These are phyloP conservation scores for Circaetus cinerascens DNA, from an alignment of 2,113 vertebrate genomes.

Conservation along the genomic window DNA sequence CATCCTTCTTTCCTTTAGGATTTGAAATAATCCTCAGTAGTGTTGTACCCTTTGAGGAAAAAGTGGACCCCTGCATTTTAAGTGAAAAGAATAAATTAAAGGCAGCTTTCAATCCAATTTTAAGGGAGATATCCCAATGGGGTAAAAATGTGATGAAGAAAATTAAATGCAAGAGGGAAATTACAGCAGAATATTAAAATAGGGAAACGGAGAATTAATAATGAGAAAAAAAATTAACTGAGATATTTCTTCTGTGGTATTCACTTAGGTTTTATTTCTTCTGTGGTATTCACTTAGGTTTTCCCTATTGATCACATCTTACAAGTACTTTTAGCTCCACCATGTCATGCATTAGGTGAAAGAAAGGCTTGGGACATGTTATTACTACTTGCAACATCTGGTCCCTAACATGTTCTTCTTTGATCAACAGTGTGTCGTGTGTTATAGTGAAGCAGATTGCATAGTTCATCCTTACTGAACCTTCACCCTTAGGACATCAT, in stretches of 20 bases:
- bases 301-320: conserved; percentile 22
- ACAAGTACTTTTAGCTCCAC: neutral
- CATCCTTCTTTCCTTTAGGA: neutral
- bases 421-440: conserved; percentile 31
- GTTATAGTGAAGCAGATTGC: conserved; percentile 32
- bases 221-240: neutral
- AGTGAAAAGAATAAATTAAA: conserved; percentile 33
- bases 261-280: neutral
- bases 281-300: neutral
- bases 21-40: conserved; percentile 5
- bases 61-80: neutral
- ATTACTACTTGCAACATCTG: conserved; percentile 54
- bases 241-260: neutral
- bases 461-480: conserved; percentile 50
- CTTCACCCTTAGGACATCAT: conserved; percentile 34
- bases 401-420: conserved; percentile 17
- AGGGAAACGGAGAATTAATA: neutral
- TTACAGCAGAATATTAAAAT: conserved; percentile 6
- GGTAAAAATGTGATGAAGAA: conserved; percentile 24
- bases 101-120: conserved; percentile 19
- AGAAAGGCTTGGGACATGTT: conserved; percentile 15
- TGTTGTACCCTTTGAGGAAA: neutral
- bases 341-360: conserved; percentile 20
- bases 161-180: conserved; percentile 13
- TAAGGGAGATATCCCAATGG: conserved; percentile 2